Evolutionary conservation across 2,113 vertebrate genomes (phyloP), one percentile per base, ranked within the genome.

Genomic region (Hippocampus comes): DNA sequence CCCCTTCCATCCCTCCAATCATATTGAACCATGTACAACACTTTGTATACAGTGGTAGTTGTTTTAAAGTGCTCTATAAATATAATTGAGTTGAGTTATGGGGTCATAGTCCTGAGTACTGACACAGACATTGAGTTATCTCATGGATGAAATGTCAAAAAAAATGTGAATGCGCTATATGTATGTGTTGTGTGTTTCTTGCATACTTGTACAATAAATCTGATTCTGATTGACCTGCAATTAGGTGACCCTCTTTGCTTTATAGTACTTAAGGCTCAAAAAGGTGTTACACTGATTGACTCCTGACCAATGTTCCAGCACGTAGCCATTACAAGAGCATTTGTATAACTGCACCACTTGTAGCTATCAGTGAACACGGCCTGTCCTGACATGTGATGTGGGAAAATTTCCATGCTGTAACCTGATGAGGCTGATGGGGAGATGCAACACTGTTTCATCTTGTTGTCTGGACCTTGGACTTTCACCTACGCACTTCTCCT

Each of bases 91-190:
- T 34, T 34, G 30, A 34, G 30, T 41, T 63, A 46, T 66, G 42
- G n/a, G n/a, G n/a, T 17, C 63, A 46, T 25, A 48, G 63, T 66
- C 42, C 57, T 9, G 41, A 64, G 38, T 43, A 10, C 42, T 65
- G 41, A 42, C 25, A 77, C 25, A 27, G 38, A 51, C 63, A 55
- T 61, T 75, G 71, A 74, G 73, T 65, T 74, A 9, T 53, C 4
- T 70, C 60, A 79, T 76, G 74, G 48, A 79, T 77, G 17, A 64
- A 41, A 68, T 53, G 30, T 30, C 2, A 34, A 34, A 38, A 73
- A 59, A 56, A 48, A 70, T 59, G 67, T 75, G 60, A 83, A 74
- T 76, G 63, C 66, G 59, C 34, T 27, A 72, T 38, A 15, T 43
- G 21, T 12, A 59, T 27, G 56, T 5, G 46, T 17, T 10, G n/a